phyloP scores from a whole-genome alignment of 2,113 vertebrate species.

The Podocnemis expansa region DNA sequence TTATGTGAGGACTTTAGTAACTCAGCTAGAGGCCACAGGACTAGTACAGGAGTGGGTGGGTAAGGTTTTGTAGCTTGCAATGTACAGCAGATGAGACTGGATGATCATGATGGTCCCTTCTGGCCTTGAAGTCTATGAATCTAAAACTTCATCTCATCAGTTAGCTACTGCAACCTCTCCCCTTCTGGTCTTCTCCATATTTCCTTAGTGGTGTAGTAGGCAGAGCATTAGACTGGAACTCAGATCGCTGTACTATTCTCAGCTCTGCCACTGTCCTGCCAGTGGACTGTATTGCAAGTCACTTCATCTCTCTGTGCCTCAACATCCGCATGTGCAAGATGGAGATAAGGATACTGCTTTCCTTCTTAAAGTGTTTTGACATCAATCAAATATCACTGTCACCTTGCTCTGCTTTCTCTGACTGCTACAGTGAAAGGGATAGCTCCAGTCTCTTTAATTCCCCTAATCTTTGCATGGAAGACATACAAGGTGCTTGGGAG shows the following conservation, averaged over 20 bases:
- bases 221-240: no score
- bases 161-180: no score
- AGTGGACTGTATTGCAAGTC: neutral
- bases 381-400: neutral
- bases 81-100: no score
- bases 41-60: no score
- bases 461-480: neutral
- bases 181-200: no score
- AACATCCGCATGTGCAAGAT: neutral
- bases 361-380: neutral
- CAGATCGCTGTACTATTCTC: neutral
- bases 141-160: no score
- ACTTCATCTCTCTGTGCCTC: accelerated
- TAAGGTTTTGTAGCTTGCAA: no score
- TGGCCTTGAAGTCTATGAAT: no score
- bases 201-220: no score
- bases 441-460: neutral
- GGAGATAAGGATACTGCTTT: neutral
- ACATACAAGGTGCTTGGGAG: neutral
- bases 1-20: no score
- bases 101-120: no score
- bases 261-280: neutral
- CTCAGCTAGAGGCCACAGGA: no score
- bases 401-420: neutral
- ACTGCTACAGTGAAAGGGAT: neutral